These are phyloP conservation scores for Stenchaetothrips biformis DNA, from an alignment of 2,888 invertebrate species.

Conservation along the genomic window DNA sequence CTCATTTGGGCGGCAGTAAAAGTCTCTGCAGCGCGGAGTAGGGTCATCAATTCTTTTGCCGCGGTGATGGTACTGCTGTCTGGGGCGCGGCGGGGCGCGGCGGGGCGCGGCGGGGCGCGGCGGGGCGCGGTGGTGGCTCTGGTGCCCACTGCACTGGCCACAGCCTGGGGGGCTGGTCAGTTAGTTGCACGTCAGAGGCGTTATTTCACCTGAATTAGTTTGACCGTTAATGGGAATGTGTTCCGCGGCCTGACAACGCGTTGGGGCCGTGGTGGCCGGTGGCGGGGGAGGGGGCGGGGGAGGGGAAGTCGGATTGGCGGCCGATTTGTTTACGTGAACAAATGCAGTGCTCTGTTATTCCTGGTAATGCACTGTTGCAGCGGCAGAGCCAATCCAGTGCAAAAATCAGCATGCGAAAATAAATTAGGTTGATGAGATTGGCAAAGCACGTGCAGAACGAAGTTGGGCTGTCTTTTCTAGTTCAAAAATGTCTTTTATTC, in stretches of 20 bases:
- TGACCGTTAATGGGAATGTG: slow-evolving; percentile 24
- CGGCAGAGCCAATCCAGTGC: neutral
- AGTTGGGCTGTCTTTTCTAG: neutral
- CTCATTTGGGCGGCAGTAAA: slow-evolving; percentile 40
- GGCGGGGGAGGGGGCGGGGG: neutral
- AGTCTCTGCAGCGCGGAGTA: neutral
- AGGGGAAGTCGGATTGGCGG: neutral
- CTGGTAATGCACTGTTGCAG: neutral
- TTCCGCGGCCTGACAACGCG: slow-evolving; percentile 1
- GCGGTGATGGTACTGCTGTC: neutral
- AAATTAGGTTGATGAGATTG: too few relatives aligned
- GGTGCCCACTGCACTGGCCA: neutral
- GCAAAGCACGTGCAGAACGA: too few relatives aligned
- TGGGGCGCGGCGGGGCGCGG: neutral
- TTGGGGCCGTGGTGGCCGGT: neutral
- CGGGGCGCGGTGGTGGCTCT: neutral
- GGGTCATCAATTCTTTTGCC: neutral
- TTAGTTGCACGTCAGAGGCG: slow-evolving; percentile 17
- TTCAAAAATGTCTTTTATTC: neutral
- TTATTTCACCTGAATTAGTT: slow-evolving; percentile 25
- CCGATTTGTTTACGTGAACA: slow-evolving; percentile 15
- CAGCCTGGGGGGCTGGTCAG: neutral
- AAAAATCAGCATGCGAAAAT: too few relatives aligned
- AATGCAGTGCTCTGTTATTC: neutral
- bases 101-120: neutral